Evolutionary conservation across 2,888 invertebrate species (phyloP).

Genomic region (Orchesellides sinensis): DNA sequence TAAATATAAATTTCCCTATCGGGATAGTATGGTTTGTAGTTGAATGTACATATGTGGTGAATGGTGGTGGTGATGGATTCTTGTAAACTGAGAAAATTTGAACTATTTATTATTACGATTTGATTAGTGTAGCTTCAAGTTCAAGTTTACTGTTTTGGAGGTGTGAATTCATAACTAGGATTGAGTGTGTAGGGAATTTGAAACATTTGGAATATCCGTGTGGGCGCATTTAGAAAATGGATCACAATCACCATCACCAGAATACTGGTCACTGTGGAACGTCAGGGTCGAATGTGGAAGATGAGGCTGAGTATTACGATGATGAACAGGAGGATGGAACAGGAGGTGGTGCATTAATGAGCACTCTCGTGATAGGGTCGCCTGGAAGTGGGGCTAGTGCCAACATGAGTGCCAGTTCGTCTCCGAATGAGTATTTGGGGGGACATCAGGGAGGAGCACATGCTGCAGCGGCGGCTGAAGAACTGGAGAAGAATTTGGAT

Average conservation of each 20-base stretch:
- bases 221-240: neutral
- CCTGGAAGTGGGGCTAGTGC: neutral
- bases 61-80: no score
- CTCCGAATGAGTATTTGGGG: neutral
- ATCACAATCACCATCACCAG: neutral
- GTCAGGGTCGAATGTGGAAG: neutral
- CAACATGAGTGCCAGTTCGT: neutral
- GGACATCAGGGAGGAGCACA: neutral
- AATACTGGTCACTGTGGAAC: neutral
- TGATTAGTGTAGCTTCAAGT: no score
- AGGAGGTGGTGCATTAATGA: neutral
- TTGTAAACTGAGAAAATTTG: no score
- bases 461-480: neutral
- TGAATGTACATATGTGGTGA: no score
- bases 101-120: no score
- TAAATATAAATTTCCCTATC: no score
- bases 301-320: neutral
- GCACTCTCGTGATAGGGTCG: neutral
- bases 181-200: no score
- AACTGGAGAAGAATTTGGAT: conserved; percentile 61
- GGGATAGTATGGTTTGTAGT: no score
- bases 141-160: no score
- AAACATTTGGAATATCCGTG: no score
- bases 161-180: no score
- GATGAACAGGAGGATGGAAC: neutral